Evolutionary conservation across 2,113 vertebrate species (phyloP).

Genomic region (Callithrix jacchus): DNA sequence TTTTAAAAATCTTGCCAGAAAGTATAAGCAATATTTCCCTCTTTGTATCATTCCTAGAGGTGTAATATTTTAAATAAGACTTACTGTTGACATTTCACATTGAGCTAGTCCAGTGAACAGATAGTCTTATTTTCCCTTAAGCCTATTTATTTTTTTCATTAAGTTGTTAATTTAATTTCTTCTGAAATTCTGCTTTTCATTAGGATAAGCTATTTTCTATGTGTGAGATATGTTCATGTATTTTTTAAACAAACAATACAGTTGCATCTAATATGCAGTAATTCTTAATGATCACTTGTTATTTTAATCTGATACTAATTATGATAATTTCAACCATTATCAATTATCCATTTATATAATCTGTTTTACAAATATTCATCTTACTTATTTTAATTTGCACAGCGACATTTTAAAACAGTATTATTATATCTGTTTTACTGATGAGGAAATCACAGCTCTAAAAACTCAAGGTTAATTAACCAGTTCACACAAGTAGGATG

Average conservation of each 20-base stretch:
- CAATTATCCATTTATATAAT: not conserved
- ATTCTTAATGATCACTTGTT: not conserved
- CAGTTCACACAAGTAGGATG: not conserved
- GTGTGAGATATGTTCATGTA: not conserved
- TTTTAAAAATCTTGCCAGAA: conserved; percentile 27
- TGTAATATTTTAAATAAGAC: not conserved
- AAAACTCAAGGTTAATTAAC: conserved; percentile 21
- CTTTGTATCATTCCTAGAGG: not conserved
- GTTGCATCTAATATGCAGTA: not conserved
- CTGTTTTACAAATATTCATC: not conserved
- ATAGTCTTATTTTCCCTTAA: conserved; percentile 4
- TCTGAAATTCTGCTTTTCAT: conserved; percentile 39
- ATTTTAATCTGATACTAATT: conserved; percentile 31
- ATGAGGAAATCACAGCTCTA: conserved; percentile 20
- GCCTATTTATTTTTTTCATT: not conserved
- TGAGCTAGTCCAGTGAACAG: conserved; percentile 5
- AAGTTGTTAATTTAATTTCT: conserved; percentile 28
- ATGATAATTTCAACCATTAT: conserved; percentile 12
- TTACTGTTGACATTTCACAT: conserved; percentile 27
- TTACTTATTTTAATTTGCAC: not conserved
- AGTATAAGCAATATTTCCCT: not conserved
- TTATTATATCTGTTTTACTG: not conserved
- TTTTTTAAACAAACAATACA: not conserved
- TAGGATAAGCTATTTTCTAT: conserved; percentile 19
- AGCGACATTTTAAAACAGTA: conserved; percentile 2